These are phyloP conservation scores for Pristionchus maxplancki DNA, from an alignment of 2,888 invertebrate species.

Conservation along the genomic window DNA sequence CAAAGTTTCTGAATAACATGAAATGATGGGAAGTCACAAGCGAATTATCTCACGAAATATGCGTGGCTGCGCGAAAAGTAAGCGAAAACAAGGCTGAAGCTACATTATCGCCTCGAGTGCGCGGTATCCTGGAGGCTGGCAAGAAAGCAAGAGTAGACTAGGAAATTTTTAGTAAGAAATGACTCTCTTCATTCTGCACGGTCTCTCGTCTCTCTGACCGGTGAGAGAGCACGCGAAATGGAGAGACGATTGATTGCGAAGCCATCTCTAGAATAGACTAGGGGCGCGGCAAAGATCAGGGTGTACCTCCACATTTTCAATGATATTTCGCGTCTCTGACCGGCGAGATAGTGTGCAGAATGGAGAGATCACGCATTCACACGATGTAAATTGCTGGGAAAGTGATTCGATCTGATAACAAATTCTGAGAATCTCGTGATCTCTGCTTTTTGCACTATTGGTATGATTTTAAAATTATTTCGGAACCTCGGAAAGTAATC, in stretches of 20 bases:
- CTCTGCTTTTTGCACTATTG: neutral
- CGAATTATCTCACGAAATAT: neutral
- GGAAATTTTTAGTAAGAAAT: too few relatives aligned
- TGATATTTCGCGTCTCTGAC: neutral
- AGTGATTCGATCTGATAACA: neutral
- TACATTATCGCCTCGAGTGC: neutral
- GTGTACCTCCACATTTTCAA: neutral
- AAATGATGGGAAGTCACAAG: too few relatives aligned
- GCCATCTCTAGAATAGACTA: too few relatives aligned
- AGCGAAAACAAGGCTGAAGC: neutral
- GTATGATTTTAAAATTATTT: too few relatives aligned
- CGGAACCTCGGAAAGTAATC: too few relatives aligned
- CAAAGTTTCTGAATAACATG: too few relatives aligned
- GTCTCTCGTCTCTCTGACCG: too few relatives aligned
- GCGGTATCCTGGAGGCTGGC: neutral
- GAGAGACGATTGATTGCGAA: too few relatives aligned
- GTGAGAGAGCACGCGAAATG: too few relatives aligned
- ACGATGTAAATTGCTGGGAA: neutral
- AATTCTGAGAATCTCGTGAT: neutral
- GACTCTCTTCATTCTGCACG: too few relatives aligned
- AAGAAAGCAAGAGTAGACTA: neutral
- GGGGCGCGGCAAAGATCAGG: neutral
- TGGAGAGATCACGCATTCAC: neutral
- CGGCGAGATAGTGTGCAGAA: neutral
- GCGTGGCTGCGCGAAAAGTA: neutral